Evolutionary conservation across 1,140 invertebrate genomes (phyloP).

Genomic region (Stenopsyche tienmushanensis): DNA sequence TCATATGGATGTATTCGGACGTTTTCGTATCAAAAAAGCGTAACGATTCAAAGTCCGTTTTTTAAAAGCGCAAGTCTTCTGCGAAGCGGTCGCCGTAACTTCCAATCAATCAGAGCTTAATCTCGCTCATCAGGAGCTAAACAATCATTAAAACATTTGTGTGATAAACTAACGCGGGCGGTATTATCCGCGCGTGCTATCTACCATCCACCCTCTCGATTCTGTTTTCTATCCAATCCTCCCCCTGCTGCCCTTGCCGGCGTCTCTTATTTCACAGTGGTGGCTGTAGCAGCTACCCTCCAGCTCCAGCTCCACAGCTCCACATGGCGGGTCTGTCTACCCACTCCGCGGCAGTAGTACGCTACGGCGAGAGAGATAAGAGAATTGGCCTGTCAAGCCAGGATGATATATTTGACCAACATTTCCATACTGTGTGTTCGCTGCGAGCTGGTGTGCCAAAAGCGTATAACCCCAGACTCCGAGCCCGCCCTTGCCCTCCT

Average conservation of each 20-base stretch:
- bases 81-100: not conserved
- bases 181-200: conserved; percentile 27
- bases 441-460: conserved; percentile 39
- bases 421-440: conserved; percentile 69
- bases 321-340: conserved; percentile 32
- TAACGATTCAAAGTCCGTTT: too few species aligned
- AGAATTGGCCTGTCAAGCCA: conserved; percentile 83
- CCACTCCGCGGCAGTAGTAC: conserved; percentile 45
- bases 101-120: conserved; percentile 1
- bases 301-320: conserved; percentile 40
- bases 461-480: conserved; percentile 37
- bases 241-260: not conserved
- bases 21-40: too few species aligned
- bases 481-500: conserved; percentile 3
- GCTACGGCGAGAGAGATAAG: conserved; percentile 68
- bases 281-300: not conserved
- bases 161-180: conserved; percentile 29
- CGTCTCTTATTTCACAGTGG: conserved; percentile 26
- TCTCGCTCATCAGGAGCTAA: conserved; percentile 24
- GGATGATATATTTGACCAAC: conserved; percentile 86
- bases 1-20: too few species aligned
- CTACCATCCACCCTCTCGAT: conserved; percentile 41
- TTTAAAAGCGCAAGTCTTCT: not conserved
- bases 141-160: conserved; percentile 43
- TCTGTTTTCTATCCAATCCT: conserved; percentile 45